Conservation (phyloP, 2,113 vertebrate species). For the Theropithecus gelada region DNA sequence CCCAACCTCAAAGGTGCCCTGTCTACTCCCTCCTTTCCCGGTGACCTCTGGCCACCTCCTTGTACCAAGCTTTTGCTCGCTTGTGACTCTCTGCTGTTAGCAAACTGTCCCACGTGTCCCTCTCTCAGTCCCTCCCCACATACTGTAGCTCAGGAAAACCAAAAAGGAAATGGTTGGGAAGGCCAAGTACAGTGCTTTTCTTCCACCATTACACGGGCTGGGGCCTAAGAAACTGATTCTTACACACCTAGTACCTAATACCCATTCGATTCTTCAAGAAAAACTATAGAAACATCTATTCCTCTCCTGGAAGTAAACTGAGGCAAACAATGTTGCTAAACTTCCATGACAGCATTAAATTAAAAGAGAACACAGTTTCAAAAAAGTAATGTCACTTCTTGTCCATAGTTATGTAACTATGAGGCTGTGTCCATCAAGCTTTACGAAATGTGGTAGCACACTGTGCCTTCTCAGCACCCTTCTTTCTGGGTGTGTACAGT, state of each 20-base stretch:
- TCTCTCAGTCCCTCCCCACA: neutral
- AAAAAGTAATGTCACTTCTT: neutral
- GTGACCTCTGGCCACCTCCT: rapidly evolving
- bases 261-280: neutral
- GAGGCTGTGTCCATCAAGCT: neutral
- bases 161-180: neutral
- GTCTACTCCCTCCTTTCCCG: too few species aligned
- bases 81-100: neutral
- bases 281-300: neutral
- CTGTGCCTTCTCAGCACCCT: neutral
- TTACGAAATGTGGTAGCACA: neutral
- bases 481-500: neutral
- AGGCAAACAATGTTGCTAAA: neutral
- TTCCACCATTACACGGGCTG: rapidly evolving
- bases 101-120: rapidly evolving
- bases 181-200: neutral
- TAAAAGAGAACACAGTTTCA: neutral
- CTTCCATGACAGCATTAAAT: neutral
- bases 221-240: neutral
- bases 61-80: neutral
- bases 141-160: neutral
- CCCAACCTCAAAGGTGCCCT: rapidly evolving
- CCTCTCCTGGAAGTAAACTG: neutral
- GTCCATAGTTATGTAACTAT: too few species aligned
- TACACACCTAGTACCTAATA: rapidly evolving